Evolutionary conservation across 2,797 vertebrate genomes (phyloP).

Genomic region (Gallinago stenura): DNA sequence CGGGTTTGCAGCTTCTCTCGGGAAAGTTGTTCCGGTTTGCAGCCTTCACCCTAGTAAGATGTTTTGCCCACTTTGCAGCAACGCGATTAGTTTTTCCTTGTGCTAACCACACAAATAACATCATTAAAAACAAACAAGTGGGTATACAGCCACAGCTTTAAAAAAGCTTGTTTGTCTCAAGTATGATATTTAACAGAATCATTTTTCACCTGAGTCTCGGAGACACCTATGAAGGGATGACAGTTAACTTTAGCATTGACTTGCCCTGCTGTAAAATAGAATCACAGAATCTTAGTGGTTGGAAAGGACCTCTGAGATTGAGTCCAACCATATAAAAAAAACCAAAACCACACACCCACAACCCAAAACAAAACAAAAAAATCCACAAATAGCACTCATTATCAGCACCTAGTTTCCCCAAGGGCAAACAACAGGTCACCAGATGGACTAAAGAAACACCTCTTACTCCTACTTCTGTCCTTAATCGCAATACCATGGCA

Average conservation of each 20-base stretch:
- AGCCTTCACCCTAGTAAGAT: rapidly evolving
- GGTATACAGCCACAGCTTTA: neutral
- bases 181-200: neutral
- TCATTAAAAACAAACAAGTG: neutral
- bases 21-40: neutral
- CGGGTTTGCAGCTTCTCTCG: rapidly evolving
- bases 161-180: neutral
- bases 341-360: no score
- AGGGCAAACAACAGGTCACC: neutral
- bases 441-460: neutral
- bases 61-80: neutral
- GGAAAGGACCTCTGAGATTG: no score
- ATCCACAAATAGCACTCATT: neutral
- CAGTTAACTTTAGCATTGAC: neutral
- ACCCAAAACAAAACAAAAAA: no score
- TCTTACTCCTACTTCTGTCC: neutral
- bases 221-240: neutral
- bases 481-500: neutral
- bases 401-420: neutral
- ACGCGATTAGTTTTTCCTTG: neutral
- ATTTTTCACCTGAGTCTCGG: neutral
- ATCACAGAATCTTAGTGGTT: no score
- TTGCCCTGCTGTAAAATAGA: neutral
- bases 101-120: neutral
- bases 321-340: no score